These are phyloP conservation scores for Spizaetus ornatus DNA, from an alignment of 2,113 vertebrate species.

Conservation along the genomic window DNA sequence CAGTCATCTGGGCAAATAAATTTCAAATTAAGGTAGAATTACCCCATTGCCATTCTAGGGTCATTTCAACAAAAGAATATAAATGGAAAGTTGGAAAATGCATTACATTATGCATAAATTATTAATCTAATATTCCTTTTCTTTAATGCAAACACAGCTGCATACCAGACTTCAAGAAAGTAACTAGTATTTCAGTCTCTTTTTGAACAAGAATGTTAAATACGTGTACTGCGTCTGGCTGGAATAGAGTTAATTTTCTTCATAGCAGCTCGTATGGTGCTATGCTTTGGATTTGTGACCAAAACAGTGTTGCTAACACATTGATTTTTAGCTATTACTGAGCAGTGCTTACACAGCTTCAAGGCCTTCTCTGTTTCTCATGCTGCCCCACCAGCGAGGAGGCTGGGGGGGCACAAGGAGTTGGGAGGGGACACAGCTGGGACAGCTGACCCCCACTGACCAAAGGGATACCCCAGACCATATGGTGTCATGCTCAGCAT, in stretches of 20 bases:
- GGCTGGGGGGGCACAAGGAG: not conserved
- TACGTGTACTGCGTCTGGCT: not conserved
- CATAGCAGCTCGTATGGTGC: not conserved
- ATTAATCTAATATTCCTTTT: not conserved
- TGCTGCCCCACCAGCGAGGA: rapidly evolving
- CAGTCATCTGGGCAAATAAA: not conserved
- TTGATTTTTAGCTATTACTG: not conserved
- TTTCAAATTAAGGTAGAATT: not conserved
- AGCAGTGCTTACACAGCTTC: not conserved
- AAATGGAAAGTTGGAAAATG: not conserved
- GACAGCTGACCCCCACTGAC: not conserved
- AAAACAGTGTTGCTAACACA: not conserved
- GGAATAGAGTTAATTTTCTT: not conserved
- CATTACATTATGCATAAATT: not conserved
- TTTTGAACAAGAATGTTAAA: not conserved
- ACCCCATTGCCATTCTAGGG: not conserved
- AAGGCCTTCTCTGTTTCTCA: not conserved
- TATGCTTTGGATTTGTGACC: not conserved
- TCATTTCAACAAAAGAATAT: not conserved
- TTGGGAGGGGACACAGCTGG: not conserved
- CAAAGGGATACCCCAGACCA: not conserved
- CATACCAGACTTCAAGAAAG: not conserved
- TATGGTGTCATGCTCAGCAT: rapidly evolving
- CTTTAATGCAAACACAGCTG: not conserved
- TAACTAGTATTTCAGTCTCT: not conserved